phyloP scores from a whole-genome alignment of 2,113 vertebrate species.

The Pseudorhombus dupliciocellatus region DNA sequence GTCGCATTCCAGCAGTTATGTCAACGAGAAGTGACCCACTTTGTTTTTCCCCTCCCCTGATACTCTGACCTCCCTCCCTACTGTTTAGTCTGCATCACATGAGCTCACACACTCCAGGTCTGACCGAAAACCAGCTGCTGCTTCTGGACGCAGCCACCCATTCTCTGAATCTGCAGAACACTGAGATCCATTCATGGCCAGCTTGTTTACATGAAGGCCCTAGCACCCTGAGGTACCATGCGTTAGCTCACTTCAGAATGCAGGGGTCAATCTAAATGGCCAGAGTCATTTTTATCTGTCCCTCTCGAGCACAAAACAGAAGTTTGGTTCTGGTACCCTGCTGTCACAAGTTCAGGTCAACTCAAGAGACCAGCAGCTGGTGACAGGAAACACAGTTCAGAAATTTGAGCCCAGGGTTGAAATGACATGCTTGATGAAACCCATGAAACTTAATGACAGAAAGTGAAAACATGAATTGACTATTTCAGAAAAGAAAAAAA shows the following conservation, averaged over 20 bases:
- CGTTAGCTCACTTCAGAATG: not conserved
- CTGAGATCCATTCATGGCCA: slow-evolving; percentile 28
- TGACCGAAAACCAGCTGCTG: slow-evolving; percentile 38
- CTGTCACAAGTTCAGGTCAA: not conserved
- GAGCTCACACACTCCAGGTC: slow-evolving; percentile 35
- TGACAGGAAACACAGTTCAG: not conserved
- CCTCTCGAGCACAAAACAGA: not conserved
- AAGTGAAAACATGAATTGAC: not conserved
- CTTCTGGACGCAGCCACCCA: not conserved
- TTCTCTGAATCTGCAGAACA: slow-evolving; percentile 14
- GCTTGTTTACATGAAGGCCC: slow-evolving; percentile 17
- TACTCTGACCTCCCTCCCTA: slow-evolving; percentile 33
- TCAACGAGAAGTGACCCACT: slow-evolving; percentile 44
- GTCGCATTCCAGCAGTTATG: slow-evolving; percentile 53
- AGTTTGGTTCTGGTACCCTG: not conserved
- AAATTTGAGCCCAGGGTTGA: not conserved
- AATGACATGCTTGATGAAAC: not conserved
- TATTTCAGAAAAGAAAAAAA: not conserved
- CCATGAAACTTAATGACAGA: not conserved
- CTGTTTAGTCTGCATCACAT: slow-evolving; percentile 59
- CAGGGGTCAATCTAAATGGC: not conserved
- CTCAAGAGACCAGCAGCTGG: not conserved
- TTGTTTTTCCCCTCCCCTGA: slow-evolving; percentile 13
- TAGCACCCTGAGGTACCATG: not conserved
- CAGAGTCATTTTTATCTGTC: not conserved